These are phyloP conservation scores for Leguminivora glycinivorella DNA, from an alignment of 1,140 invertebrate species.

Conservation along the genomic window DNA sequence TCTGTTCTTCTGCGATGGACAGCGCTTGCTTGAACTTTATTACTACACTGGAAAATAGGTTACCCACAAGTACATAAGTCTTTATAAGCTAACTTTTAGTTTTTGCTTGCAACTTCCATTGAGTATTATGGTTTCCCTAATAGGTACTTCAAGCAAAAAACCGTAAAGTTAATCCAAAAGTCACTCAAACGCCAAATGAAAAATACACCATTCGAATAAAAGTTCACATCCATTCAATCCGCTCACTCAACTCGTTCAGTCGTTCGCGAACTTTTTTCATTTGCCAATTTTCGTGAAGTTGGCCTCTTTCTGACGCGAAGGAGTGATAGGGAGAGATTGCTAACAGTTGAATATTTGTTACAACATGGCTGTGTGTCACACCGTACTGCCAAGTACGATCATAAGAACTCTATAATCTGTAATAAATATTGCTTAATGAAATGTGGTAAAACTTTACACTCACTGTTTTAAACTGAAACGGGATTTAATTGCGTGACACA, in stretches of 20 bases:
- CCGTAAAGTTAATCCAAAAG: background rate
- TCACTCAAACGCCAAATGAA: background rate
- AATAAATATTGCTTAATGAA: too few relatives aligned
- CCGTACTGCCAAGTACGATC: background rate
- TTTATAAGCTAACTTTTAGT: too few relatives aligned
- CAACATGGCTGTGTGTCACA: slow-evolving; percentile 6
- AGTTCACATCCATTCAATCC: slow-evolving; percentile 13
- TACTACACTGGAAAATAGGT: too few relatives aligned
- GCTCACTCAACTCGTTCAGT: slow-evolving; percentile 12
- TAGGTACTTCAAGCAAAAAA: background rate
- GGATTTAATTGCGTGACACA: too few relatives aligned
- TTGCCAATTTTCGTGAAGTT: background rate
- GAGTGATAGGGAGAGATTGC: background rate
- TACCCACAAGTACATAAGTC: too few relatives aligned
- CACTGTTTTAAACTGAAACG: too few relatives aligned
- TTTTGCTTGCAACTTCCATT: too few relatives aligned
- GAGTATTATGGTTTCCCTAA: too few relatives aligned
- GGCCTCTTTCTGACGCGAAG: background rate
- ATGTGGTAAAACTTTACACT: too few relatives aligned
- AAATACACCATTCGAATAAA: slow-evolving; percentile 13
- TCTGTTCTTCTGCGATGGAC: background rate
- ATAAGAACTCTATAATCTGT: too few relatives aligned
- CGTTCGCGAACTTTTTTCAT: slow-evolving; percentile 4
- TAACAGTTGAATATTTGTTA: slow-evolving; percentile 17
- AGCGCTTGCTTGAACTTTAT: background rate